Base-by-base conservation (phyloP, 1,140 invertebrate species). In the Aleiodes sp. region DNA sequence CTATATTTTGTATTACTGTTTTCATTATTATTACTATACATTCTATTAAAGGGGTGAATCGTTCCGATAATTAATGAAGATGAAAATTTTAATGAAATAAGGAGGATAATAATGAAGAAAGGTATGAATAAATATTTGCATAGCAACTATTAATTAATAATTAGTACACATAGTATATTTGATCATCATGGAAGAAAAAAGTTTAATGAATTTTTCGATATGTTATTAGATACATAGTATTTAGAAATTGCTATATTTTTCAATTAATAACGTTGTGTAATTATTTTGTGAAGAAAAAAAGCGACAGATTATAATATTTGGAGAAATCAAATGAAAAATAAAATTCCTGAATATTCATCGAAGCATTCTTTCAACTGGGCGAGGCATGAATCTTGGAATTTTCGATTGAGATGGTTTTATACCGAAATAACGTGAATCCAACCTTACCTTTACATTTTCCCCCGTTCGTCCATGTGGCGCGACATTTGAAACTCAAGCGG, bases 1-100 rank as follows among this genome's bases (percentile, higher is more conserved):
- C 80, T 81, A 82, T 82, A 86, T 85, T 85, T 84, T 84, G 76
- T 82, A 82, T 82, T 77, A 80, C 77, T 75, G 75, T 79, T 81
- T 84, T 79, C 73, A 80, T 81, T 79, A 77, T 80, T 52, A 24
- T 24, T 9, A 52, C 6, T 9, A 52, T 70, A 73, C 68, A 70
- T 70, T 59, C 67, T n/a, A n/a, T n/a, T n/a, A n/a, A n/a, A n/a
- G n/a, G n/a, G n/a, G n/a, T n/a, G n/a, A n/a, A n/a, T n/a, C n/a
- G n/a, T n/a, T n/a, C n/a, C n/a, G n/a, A n/a, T n/a, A n/a, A n/a
- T n/a, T n/a, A n/a, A n/a, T n/a, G n/a, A n/a, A 65, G 71, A 56
- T 65, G 29, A 61, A 67, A 21, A 19, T 10, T 35, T 35, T 35
- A 10, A 6, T 35, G 4, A 35, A 6, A 52, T 9, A 2, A 21